Evolutionary conservation across 2,888 invertebrate genomes (phyloP).

Genomic region (Mycalesis mineus): DNA sequence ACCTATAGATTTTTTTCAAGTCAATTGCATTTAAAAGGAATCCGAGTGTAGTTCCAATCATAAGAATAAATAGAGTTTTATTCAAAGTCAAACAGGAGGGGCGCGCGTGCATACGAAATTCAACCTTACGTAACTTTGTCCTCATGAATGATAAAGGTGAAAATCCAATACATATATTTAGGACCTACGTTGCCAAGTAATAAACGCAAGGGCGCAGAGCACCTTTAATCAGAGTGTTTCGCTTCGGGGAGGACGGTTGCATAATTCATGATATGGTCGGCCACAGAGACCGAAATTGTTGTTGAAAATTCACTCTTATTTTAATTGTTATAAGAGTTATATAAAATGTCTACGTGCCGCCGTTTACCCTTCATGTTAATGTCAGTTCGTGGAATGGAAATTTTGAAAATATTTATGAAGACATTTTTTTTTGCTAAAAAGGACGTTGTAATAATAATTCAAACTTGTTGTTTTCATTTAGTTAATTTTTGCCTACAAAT

Average conservation of each 20-base stretch:
- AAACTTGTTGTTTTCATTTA: too few relatives aligned
- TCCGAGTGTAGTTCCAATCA: conserved; percentile 14
- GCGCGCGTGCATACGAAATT: not conserved
- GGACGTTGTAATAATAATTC: not conserved
- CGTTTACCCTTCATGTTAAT: conserved; percentile 26
- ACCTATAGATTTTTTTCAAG: conserved; percentile 5
- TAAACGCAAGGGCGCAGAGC: conserved; percentile 31
- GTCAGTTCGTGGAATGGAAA: conserved; percentile 25
- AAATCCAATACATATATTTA: conserved; percentile 21
- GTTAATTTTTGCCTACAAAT: too few relatives aligned
- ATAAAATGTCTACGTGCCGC: conserved; percentile 1
- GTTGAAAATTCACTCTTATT: conserved; percentile 20
- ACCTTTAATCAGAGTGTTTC: conserved; percentile 41
- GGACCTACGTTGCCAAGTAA: conserved; percentile 22
- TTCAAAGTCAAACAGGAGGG: conserved; percentile 10
- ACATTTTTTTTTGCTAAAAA: conserved; percentile 6
- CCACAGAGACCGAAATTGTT: conserved; percentile 16
- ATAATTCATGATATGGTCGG: conserved; percentile 45
- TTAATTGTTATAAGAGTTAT: not conserved
- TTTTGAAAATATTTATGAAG: conserved; percentile 25
- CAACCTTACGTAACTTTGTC: conserved; percentile 1
- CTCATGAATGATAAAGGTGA: conserved; percentile 12
- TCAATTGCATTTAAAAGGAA: conserved; percentile 14
- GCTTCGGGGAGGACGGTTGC: conserved; percentile 36
- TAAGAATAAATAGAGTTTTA: conserved; percentile 23